Conservation (phyloP, 2,888 invertebrate genomes). For the Craniophora ligustri region DNA sequence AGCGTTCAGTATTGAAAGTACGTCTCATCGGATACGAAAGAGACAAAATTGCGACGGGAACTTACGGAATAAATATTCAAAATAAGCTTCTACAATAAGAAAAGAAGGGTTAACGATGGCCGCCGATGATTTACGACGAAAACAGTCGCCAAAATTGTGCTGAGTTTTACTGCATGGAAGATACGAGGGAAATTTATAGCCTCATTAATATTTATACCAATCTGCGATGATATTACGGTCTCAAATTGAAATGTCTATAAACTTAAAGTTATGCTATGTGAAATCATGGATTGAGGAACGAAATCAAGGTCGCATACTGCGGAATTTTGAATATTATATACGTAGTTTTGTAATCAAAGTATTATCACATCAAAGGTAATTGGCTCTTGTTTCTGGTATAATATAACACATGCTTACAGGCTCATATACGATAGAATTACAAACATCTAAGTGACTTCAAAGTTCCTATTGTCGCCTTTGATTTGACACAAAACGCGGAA, state of each 20-base stretch:
- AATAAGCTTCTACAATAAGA: conserved; percentile 8
- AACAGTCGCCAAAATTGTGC: conserved; percentile 28
- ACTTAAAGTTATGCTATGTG: conserved; percentile 5
- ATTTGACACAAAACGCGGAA: conserved; percentile 4
- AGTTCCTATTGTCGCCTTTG: conserved; percentile 15
- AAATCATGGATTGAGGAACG: neutral
- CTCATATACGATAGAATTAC: conserved; percentile 3
- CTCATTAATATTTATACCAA: conserved; percentile 49
- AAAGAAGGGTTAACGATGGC: conserved; percentile 25
- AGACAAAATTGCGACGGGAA: neutral
- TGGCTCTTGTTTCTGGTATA: neutral
- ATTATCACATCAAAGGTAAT: conserved; percentile 21
- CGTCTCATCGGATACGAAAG: neutral
- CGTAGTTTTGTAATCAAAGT: conserved; percentile 20
- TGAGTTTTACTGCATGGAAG: conserved; percentile 31
- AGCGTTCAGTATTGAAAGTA: conserved; percentile 3
- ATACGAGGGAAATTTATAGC: conserved; percentile 34
- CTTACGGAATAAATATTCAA: conserved; percentile 7
- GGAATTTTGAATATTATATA: conserved; percentile 15
- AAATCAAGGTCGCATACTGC: conserved; percentile 10
- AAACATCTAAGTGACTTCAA: conserved; percentile 12
- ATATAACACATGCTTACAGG: conserved; percentile 1
- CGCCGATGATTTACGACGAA: conserved; percentile 33
- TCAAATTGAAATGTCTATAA: conserved; percentile 30
- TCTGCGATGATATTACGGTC: conserved; percentile 15